Percentiles rank a stretch among this genome's conserved stretches.
phyloP scores from a whole-genome alignment of 1,140 invertebrate genomes.

The Coenobita brevimanus region DNA sequence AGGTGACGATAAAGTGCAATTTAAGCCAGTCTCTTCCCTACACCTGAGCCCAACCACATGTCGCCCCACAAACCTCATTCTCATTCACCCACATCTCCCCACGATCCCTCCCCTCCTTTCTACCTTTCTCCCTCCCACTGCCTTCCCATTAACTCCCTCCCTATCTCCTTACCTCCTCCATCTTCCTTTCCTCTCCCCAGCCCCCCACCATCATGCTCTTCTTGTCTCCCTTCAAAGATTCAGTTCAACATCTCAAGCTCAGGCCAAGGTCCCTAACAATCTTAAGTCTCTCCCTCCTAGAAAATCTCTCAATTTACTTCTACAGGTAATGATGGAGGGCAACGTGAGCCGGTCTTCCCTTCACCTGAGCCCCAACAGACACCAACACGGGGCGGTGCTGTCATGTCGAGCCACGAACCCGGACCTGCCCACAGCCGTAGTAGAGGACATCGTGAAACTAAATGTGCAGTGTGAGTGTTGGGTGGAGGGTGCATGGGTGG shows the following conservation, averaged over 20 bases:
- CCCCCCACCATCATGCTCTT: not conserved
- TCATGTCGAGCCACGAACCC: slow-evolving; percentile 28
- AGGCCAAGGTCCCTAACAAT: too few relatives aligned
- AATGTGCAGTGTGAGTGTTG: slow-evolving; percentile 43
- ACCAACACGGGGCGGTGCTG: slow-evolving; percentile 28
- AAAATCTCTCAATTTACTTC: not conserved
- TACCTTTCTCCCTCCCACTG: too few relatives aligned
- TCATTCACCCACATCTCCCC: not conserved
- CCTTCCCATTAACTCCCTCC: not conserved
- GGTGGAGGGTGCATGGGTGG: not conserved
- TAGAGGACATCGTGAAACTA: slow-evolving; percentile 42
- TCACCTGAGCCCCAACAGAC: slow-evolving; percentile 14
- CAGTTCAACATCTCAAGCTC: not conserved
- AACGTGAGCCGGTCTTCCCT: slow-evolving; percentile 43
- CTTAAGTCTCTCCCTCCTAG: not conserved
- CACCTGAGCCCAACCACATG: not conserved
- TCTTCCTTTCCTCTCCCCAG: not conserved
- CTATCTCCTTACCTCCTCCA: not conserved
- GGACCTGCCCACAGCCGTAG: not conserved
- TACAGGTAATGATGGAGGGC: slow-evolving; percentile 28
- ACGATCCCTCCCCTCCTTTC: not conserved
- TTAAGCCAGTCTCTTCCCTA: not conserved
- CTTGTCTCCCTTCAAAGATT: not conserved
- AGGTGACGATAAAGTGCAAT: not conserved
- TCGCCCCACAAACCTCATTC: too few relatives aligned